These are phyloP conservation scores for Sceloporus undulatus DNA, from an alignment of 2,113 vertebrate species.

Conservation along the genomic window DNA sequence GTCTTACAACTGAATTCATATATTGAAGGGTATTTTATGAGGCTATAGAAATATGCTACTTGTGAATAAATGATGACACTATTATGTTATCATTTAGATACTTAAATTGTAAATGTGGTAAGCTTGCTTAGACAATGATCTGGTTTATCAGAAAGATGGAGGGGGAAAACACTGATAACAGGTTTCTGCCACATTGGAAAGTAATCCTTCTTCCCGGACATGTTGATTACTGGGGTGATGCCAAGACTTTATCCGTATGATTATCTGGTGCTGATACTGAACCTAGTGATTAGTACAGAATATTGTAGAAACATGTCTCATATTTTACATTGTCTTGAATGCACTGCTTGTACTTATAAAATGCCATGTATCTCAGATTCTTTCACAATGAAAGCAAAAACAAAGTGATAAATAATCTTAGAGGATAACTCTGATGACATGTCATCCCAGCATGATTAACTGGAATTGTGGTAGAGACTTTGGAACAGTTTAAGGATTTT, in stretches of 20 bases:
- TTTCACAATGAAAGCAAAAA: background rate
- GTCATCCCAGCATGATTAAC: too few relatives aligned
- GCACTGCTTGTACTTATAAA: background rate
- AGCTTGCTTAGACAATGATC: background rate
- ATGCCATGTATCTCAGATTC: background rate
- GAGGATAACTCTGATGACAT: background rate
- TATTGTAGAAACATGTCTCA: background rate
- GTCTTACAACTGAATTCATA: constrained; percentile 22
- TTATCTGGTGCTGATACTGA: background rate
- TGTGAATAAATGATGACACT: background rate
- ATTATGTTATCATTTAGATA: background rate
- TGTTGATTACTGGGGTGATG: background rate
- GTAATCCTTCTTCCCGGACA: background rate
- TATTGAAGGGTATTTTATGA: background rate
- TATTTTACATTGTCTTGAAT: background rate
- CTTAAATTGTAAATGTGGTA: background rate
- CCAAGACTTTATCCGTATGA: background rate
- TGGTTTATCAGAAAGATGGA: background rate
- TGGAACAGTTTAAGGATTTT: background rate
- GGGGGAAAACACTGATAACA: background rate
- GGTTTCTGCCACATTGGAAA: background rate
- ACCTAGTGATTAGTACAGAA: background rate
- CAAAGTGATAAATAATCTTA: background rate
- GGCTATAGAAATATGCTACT: background rate
- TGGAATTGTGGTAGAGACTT: background rate